Evolutionary conservation across 2,797 vertebrate genomes (phyloP).

Genomic region (Pitangus sulphuratus): DNA sequence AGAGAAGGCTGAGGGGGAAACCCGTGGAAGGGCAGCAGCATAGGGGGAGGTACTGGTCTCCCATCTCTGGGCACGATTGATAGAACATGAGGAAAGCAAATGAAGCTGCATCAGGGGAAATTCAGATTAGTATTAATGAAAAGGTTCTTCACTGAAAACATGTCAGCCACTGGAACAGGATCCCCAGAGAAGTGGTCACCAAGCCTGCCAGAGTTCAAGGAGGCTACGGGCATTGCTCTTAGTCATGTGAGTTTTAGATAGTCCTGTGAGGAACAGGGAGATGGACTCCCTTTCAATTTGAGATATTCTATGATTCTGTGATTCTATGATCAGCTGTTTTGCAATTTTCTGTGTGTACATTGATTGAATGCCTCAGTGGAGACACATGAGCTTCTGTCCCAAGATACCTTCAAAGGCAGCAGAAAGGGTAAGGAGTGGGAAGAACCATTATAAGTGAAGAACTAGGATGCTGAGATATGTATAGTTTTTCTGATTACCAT

Average conservation of each 20-base stretch:
- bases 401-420: not conserved
- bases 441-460: not conserved
- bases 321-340: not conserved
- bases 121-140: not conserved
- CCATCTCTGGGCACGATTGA: no score
- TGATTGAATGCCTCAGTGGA: not conserved
- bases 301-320: not conserved
- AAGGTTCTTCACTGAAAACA: not conserved
- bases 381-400: not conserved
- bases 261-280: not conserved
- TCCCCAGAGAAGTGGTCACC: not conserved
- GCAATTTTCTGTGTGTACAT: not conserved
- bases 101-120: not conserved
- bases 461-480: not conserved
- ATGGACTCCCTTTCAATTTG: not conserved
- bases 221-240: fast-evolving
- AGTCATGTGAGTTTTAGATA: not conserved
- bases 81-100: not conserved
- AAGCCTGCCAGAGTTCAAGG: not conserved
- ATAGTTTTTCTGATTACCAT: not conserved
- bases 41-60: not conserved
- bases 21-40: fast-evolving
- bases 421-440: not conserved
- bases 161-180: not conserved
- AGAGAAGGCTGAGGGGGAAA: not conserved